Evolutionary conservation across 1,140 invertebrate genomes (phyloP).

Genomic region (Hesperophylax magnus): DNA sequence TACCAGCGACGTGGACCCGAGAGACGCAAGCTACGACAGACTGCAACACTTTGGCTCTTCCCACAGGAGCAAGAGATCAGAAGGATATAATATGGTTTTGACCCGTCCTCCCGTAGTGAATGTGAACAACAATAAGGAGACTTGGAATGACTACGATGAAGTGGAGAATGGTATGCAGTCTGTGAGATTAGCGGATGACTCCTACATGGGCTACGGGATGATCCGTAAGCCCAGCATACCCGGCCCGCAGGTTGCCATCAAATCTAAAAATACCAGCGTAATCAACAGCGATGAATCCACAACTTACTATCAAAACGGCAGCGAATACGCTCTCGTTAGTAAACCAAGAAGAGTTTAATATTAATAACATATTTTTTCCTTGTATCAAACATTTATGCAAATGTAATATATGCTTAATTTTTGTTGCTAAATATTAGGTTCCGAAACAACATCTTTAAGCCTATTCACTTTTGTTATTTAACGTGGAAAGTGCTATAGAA

Average conservation of each 20-base stretch:
- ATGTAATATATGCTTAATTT: no score
- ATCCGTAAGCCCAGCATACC: constrained; percentile 77
- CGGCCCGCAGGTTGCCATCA: constrained; percentile 66
- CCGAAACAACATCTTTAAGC: no score
- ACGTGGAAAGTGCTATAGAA: no score
- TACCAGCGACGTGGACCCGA: constrained; percentile 64
- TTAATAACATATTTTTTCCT: neutral
- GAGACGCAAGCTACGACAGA: constrained; percentile 79
- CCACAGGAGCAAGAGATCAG: constrained; percentile 76
- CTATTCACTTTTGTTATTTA: no score
- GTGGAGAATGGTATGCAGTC: constrained; percentile 75
- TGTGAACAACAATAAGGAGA: constrained; percentile 64
- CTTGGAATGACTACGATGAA: constrained; percentile 79
- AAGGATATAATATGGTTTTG: constrained; percentile 78
- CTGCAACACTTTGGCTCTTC: constrained; percentile 84
- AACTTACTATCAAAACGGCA: constrained; percentile 77
- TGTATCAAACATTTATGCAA: no score
- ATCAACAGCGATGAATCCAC: constrained; percentile 63
- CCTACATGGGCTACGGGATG: constrained; percentile 83
- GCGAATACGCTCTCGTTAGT: constrained; percentile 84
- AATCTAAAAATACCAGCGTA: constrained; percentile 62
- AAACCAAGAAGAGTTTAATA: constrained; percentile 82
- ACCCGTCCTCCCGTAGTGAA: constrained; percentile 65
- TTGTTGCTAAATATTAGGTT: no score
- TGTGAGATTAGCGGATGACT: constrained; percentile 81